Base-by-base conservation (phyloP, 1,140 invertebrate genomes). In the Odontomachus brunneus region DNA sequence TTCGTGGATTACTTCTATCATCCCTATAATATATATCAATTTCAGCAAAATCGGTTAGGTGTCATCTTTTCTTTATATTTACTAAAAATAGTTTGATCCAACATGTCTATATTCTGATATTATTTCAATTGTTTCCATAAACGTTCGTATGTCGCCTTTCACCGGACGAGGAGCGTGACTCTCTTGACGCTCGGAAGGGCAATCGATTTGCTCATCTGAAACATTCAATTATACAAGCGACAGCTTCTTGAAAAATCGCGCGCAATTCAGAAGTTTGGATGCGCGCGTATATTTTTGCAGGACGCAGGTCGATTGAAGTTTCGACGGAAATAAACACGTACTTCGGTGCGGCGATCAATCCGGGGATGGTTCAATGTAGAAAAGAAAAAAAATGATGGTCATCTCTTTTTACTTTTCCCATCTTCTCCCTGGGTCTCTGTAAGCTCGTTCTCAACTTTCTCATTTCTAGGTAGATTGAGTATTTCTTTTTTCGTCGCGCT, bases 391-490 rank as follows among this genome's bases (percentile, higher is more conserved):
- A 12, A 73, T 51, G 57, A 63, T 19, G 17, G 51, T 49, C 26
- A 51, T 59, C 33, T 48, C 38, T n/a, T 48, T 63, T 22, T 55
- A 51, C 75, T 49, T 26, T 66, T 55, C 19, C 44, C 29, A 19
- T 53, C 24, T 69, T 76, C 12, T 9, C 63, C 0, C 14, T 55
- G 17, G 29, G 24, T 53, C 3, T n/a, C 15, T 15, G n/a, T 55
- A 62, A 85, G 67, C 69, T 74, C 49, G 69, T 66, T 55, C 83
- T 26, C 75, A 57, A 85, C 67, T 85, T 74, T 55, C 60, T 67
- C 83, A 24, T 73, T 74, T 69, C 55, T 22, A 57, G 62, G 55
- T 62, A 86, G 83, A 86, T 85, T 86, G 83, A 72, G 85, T 85
- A 55, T 62, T 74, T 48, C 63, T 69, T 74, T 48, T 73, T 76